Conservation (phyloP, 2,113 vertebrate species). For the Galbula dea region DNA sequence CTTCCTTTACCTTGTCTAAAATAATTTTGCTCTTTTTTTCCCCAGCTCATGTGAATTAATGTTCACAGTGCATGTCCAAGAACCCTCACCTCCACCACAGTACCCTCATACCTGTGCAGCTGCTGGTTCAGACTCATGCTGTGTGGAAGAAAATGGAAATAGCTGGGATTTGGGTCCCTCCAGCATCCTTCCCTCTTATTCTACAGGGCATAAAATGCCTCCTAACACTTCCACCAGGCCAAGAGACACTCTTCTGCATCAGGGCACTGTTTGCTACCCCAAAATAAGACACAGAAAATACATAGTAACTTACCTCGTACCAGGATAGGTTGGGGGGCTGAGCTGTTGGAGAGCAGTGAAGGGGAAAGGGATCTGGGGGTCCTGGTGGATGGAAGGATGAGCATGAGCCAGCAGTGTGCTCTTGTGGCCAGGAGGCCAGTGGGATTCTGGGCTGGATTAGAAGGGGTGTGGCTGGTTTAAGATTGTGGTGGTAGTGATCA, state of each 20-base stretch:
- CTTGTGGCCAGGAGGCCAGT: too few species aligned
- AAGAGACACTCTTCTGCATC: neutral
- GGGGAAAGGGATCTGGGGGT: neutral
- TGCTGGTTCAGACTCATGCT: neutral
- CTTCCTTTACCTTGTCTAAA: neutral
- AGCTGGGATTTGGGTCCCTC: neutral
- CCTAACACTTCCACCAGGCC: neutral
- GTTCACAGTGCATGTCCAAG: neutral
- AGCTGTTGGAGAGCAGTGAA: too few species aligned
- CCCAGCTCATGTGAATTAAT: neutral
- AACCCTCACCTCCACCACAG: neutral
- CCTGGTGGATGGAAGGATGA: neutral
- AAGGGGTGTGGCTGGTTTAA: neutral
- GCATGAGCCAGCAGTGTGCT: neutral
- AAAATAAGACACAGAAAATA: neutral
- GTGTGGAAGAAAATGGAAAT: neutral
- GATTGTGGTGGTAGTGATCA: neutral
- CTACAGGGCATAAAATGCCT: neutral
- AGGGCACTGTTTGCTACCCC: neutral
- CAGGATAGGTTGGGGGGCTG: too few species aligned
- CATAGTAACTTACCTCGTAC: neutral
- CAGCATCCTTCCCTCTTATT: neutral
- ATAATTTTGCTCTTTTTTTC: neutral
- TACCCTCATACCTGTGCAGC: neutral
- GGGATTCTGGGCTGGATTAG: too few species aligned